Evolutionary conservation across 1,140 invertebrate species (phyloP).

Genomic region (Gryon sp.): DNA sequence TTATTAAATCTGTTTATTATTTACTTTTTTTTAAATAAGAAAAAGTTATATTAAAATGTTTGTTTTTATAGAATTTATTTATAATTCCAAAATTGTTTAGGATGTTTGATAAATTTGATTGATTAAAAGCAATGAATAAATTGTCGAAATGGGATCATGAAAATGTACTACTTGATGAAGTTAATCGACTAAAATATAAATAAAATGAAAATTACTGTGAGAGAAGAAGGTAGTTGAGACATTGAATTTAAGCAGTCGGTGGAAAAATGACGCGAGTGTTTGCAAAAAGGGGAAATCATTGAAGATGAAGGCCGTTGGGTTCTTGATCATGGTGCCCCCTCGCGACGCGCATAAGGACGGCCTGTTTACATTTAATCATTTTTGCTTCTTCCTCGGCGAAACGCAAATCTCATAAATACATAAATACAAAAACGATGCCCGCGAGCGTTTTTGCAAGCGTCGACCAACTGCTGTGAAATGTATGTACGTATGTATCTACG

Average conservation of each 20-base stretch:
- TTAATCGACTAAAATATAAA: too few species aligned
- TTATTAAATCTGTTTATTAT: too few species aligned
- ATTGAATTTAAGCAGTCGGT: constrained; percentile 4
- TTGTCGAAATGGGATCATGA: too few species aligned
- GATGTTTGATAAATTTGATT: too few species aligned
- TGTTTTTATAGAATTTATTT: too few species aligned
- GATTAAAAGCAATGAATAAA: too few species aligned
- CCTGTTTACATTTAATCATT: constrained; percentile 78
- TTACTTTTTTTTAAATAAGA: too few species aligned
- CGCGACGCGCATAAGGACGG: constrained; percentile 34
- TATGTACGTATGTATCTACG: too few species aligned
- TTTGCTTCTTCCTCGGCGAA: constrained; percentile 67
- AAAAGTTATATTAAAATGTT: too few species aligned
- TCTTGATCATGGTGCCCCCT: constrained; percentile 28
- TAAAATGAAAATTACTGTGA: constrained; percentile 1
- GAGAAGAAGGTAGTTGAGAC: background rate
- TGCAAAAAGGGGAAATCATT: constrained; percentile 39
- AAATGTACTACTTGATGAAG: too few species aligned
- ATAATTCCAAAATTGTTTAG: too few species aligned
- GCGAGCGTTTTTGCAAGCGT: constrained; percentile 35
- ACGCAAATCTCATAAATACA: constrained; percentile 77
- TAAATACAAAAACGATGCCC: constrained; percentile 72
- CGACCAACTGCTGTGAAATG: constrained; percentile 10
- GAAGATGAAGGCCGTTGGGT: constrained; percentile 6
- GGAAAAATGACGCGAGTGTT: constrained; percentile 22